A percentile compares a stretch with the other conserved stretches of the same genome.
Evolutionary conservation across 2,797 vertebrate genomes (phyloP).

Genomic region (Hemibagrus guttatus): DNA sequence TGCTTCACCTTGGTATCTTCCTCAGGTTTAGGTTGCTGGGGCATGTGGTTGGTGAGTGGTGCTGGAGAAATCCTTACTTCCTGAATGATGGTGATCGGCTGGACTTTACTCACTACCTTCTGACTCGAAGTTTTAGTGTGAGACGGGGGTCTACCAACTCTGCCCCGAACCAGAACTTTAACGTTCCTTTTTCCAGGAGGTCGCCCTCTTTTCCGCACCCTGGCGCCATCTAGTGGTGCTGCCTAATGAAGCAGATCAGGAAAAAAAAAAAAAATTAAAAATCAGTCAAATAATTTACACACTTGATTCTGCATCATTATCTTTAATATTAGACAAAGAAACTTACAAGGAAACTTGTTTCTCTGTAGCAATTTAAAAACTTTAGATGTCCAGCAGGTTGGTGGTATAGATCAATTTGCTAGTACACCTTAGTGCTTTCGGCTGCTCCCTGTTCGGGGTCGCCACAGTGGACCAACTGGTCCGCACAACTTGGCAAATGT

Average conservation of each 20-base stretch:
- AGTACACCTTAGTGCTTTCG: background rate
- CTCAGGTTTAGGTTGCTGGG: conserved; percentile 18
- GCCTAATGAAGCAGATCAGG: conserved; percentile 50
- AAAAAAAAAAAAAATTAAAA: background rate
- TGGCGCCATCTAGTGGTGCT: conserved; percentile 44
- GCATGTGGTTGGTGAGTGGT: conserved; percentile 56
- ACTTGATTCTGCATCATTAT: background rate
- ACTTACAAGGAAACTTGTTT: background rate
- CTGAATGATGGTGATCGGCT: conserved; percentile 40
- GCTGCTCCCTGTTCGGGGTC: too few relatives aligned
- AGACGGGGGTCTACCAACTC: conserved; percentile 64
- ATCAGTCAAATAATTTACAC: background rate
- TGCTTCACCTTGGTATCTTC: conserved; percentile 41
- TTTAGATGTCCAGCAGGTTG: background rate
- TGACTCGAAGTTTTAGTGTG: conserved; percentile 38
- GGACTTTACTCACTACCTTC: conserved; percentile 50
- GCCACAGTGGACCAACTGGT: too few relatives aligned
- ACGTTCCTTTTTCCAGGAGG: conserved; percentile 73
- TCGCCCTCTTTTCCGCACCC: conserved; percentile 72
- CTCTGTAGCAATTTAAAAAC: background rate
- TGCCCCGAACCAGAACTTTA: conserved; percentile 44
- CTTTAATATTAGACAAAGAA: background rate
- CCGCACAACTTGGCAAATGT: too few relatives aligned
- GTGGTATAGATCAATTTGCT: background rate
- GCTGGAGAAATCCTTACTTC: conserved; percentile 62